phyloP scores from a whole-genome alignment of 2,888 invertebrate genomes.

The Limnephilus rhombicus region DNA sequence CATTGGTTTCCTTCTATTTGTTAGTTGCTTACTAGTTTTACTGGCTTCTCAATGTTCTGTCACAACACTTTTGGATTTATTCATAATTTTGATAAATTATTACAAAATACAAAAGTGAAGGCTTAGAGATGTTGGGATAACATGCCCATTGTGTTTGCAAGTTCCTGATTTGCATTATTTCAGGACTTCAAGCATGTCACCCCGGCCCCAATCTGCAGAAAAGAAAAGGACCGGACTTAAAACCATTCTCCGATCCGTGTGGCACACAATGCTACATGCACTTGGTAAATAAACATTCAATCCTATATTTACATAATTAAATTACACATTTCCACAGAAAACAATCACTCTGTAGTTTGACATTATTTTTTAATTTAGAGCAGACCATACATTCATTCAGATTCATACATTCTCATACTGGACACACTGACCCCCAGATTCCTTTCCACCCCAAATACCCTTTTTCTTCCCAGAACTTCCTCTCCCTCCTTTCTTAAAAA shows the following conservation, averaged over 20 bases:
- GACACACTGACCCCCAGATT: too few species aligned
- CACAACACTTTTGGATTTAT: not conserved
- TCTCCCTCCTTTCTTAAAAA: too few species aligned
- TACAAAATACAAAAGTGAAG: not conserved
- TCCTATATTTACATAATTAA: not conserved
- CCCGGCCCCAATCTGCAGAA: constrained; percentile 93
- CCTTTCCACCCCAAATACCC: too few species aligned
- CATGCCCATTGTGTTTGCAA: constrained; percentile 30
- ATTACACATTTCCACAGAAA: not conserved
- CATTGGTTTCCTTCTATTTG: not conserved
- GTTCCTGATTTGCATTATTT: constrained; percentile 57
- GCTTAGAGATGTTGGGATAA: not conserved
- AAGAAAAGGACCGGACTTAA: constrained; percentile 92
- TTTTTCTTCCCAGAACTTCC: too few species aligned
- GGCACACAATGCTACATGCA: constrained; percentile 92
- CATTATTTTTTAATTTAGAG: too few species aligned
- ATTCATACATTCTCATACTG: too few species aligned
- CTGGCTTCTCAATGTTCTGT: not conserved
- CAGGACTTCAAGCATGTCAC: constrained; percentile 93
- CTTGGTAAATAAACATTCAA: constrained; percentile 79
- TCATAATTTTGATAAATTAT: not conserved
- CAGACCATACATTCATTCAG: too few species aligned
- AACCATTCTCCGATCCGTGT: constrained; percentile 91
- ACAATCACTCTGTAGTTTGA: not conserved
- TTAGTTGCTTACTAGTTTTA: constrained; percentile 17